A percentile compares a stretch with the other conserved stretches of the same genome.
Conservation (phyloP, 2,888 invertebrate species). For the Octonoba sinensis region DNA sequence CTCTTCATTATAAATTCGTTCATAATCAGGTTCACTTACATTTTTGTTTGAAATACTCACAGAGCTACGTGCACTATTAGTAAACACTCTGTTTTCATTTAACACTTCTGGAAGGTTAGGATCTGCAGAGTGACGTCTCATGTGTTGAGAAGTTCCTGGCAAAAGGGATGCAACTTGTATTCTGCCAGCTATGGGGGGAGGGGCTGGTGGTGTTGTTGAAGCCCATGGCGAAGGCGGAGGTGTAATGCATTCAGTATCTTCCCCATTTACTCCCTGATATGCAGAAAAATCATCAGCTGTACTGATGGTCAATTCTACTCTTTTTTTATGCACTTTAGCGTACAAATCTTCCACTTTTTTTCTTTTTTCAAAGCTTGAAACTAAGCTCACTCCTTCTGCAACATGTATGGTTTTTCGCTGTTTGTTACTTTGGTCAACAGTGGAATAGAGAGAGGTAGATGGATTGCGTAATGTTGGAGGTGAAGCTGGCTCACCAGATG, state of each 20-base stretch:
- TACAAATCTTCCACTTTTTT: slow-evolving; percentile 65
- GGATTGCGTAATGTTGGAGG: slow-evolving; percentile 45
- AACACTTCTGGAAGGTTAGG: slow-evolving; percentile 48
- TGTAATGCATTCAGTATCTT: slow-evolving; percentile 34
- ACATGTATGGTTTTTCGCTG: slow-evolving; percentile 60
- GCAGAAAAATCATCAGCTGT: slow-evolving; percentile 45
- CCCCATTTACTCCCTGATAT: slow-evolving; percentile 32
- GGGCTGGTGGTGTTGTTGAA: slow-evolving; percentile 57
- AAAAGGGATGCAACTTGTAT: slow-evolving; percentile 49
- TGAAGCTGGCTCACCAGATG: slow-evolving; percentile 42
- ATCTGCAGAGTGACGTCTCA: slow-evolving; percentile 53
- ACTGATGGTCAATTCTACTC: slow-evolving; percentile 44
- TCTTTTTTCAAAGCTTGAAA: slow-evolving; percentile 25
- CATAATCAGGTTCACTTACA: slow-evolving; percentile 46
- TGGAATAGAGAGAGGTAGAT: slow-evolving; percentile 57
- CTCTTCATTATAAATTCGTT: slow-evolving; percentile 51
- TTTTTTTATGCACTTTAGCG: slow-evolving; percentile 65
- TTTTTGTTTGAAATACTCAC: slow-evolving; percentile 7
- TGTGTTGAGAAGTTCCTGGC: slow-evolving; percentile 43
- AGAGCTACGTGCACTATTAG: slow-evolving; percentile 29
- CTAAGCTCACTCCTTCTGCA: slow-evolving; percentile 55
- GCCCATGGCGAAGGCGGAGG: slow-evolving; percentile 59
- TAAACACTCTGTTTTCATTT: slow-evolving; percentile 34
- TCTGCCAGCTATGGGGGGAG: slow-evolving; percentile 52
- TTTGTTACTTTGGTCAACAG: slow-evolving; percentile 55